Evolutionary conservation across 2,797 vertebrate genomes (phyloP).

Genomic region (Coregonus suidteri): DNA sequence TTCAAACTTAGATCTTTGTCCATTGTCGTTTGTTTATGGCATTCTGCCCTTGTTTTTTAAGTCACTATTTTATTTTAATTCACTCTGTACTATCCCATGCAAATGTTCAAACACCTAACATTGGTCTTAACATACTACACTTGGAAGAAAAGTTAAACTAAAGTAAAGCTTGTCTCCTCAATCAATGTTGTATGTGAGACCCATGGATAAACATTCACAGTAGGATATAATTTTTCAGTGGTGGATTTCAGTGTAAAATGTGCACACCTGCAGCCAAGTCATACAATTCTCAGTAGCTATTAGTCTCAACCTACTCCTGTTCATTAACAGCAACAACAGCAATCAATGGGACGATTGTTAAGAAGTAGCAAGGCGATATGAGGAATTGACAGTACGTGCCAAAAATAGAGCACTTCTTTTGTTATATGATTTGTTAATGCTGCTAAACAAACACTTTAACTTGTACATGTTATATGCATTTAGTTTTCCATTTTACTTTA

Average conservation of each 20-base stretch:
- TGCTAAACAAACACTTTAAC: constrained; percentile 61
- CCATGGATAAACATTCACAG: constrained; percentile 44
- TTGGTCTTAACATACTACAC: constrained; percentile 64
- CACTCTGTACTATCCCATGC: constrained; percentile 55
- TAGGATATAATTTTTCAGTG: not conserved
- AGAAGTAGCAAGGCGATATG: constrained; percentile 20
- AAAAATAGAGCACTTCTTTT: constrained; percentile 70
- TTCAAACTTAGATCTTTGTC: constrained; percentile 71
- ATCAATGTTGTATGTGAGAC: constrained; percentile 63
- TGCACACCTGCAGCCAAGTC: constrained; percentile 47
- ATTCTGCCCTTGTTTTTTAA: constrained; percentile 65
- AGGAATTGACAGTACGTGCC: constrained; percentile 62
- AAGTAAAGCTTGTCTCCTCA: constrained; percentile 50
- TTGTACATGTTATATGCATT: constrained; percentile 61
- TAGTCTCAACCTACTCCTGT: constrained; percentile 42
- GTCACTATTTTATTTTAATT: constrained; percentile 60
- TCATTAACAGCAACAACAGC: constrained; percentile 44
- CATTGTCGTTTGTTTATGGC: constrained; percentile 54
- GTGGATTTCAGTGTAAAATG: constrained; percentile 41
- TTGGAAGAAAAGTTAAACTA: constrained; percentile 40
- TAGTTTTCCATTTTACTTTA: constrained; percentile 27
- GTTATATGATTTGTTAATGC: constrained; percentile 63
- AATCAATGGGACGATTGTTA: constrained; percentile 29
- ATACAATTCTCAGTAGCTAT: constrained; percentile 40
- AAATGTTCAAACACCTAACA: constrained; percentile 61